A percentile compares a stretch with the other conserved stretches of the same genome.
These are phyloP conservation scores for Platygyra sinensis DNA, from an alignment of 64 coral and sea anemone species.

Conservation along the genomic window DNA sequence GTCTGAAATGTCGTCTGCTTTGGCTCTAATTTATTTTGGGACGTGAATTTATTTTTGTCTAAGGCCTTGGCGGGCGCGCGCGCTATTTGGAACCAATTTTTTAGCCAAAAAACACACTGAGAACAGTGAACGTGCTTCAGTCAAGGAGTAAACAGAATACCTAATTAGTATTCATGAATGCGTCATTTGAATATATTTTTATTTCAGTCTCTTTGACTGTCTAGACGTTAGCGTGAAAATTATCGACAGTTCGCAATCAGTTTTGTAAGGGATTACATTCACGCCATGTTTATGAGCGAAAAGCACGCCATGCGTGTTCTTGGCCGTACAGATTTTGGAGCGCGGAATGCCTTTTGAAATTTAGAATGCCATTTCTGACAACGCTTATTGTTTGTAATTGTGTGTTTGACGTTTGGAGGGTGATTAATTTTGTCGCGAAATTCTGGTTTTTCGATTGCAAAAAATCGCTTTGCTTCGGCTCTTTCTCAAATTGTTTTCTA, in stretches of 20 bases:
- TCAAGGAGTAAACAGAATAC: slow-evolving; percentile 26
- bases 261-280: slow-evolving; percentile 3
- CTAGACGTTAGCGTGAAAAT: slow-evolving; percentile 48
- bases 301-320: neutral
- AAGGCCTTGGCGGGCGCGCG: slow-evolving; percentile 8
- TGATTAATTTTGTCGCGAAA: neutral
- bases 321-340: neutral
- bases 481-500: neutral
- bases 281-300: neutral
- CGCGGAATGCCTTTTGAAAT: slow-evolving; percentile 50
- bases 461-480: neutral
- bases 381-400: slow-evolving; percentile 29
- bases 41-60: slow-evolving; percentile 78
- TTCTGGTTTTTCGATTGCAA: neutral
- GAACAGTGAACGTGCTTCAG: slow-evolving; percentile 16
- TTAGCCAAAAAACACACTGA: neutral
- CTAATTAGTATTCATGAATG: slow-evolving; percentile 45
- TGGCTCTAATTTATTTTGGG: slow-evolving; percentile 77
- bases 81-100: slow-evolving; percentile 1
- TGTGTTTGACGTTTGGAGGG: slow-evolving; percentile 1
- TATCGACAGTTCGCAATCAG: neutral
- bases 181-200: slow-evolving; percentile 52
- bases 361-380: slow-evolving; percentile 44
- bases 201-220: slow-evolving; percentile 42
- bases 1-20: slow-evolving; percentile 97